Base-by-base conservation (phyloP, 2,888 invertebrate genomes). In the Caenorhabditis sp. region DNA sequence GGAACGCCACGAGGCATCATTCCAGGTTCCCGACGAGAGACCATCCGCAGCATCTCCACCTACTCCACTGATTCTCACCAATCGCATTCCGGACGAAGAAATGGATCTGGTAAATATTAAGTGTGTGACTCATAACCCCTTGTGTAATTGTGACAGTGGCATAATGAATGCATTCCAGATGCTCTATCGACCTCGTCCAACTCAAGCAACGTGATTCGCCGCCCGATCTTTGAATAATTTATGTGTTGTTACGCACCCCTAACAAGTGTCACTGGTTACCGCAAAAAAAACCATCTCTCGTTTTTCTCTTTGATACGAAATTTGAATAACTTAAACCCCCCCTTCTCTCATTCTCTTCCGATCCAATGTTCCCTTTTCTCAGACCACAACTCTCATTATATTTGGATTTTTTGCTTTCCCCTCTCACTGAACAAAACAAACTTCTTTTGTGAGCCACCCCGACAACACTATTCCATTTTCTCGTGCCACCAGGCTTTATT, bases 151-250 rank as follows among this genome's bases (percentile, higher is more conserved):
- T 38, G 38, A 38, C 38, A 38, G 38, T 38, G 38, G 6, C 6
- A 38, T 38, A 24, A 24, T 14, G 14, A 26, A 47, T 31, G 6
- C 38, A 24, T 59, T 68, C 38, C 68, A 77, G 77, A 77, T 69
- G 77, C 77, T 6, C 77, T 70, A 51, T 70, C 79, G 10, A 64
- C 64, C 19, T 70, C 79, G 10, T 70, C 79, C 26, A 35, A 70
- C 7, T 35, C 69, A 16, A 77, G 51, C 79, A 79, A 41, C 19
- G 28, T 64, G 19, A 61, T 54, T 31, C 47, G 79, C 47, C 79
- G 79, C 35, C 79, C 79, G 63, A 79, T 79, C 70, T 79, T 79
- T n/a, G 79, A 79, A 44, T 79, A 79, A 79, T 79, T 79, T 79
- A 79, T 79, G 12, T 12, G 1, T 19, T 6, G 7, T 19, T 19